These are phyloP conservation scores for Peribatodes rhomboidaria DNA, from an alignment of 2,888 invertebrate genomes.

Conservation along the genomic window DNA sequence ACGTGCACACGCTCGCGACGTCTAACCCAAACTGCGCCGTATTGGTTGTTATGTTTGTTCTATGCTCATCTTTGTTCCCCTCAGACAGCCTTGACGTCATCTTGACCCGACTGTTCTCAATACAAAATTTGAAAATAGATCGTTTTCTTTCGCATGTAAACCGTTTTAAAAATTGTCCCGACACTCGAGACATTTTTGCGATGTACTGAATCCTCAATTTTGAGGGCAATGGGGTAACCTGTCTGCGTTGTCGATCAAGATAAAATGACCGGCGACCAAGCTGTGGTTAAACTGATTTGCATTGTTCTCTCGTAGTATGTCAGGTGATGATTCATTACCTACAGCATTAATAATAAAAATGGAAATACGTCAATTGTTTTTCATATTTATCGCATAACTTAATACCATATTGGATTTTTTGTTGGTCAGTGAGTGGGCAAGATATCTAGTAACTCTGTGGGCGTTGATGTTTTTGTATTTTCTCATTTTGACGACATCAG, in stretches of 20 bases:
- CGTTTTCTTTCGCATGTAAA: slow-evolving; percentile 47
- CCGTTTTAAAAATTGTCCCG: slow-evolving; percentile 49
- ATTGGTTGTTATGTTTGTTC: slow-evolving; percentile 49
- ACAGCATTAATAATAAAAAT: not conserved
- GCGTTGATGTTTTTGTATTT: slow-evolving; percentile 3
- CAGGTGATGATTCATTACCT: slow-evolving; percentile 19
- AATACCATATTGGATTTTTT: not conserved
- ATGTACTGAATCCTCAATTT: slow-evolving; percentile 32
- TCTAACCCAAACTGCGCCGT: slow-evolving; percentile 50
- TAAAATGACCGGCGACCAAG: slow-evolving; percentile 44
- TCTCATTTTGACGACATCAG: not conserved
- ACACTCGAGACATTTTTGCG: slow-evolving; percentile 43
- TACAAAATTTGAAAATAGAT: slow-evolving; percentile 57
- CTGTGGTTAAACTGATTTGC: slow-evolving; percentile 8
- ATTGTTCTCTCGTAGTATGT: slow-evolving; percentile 7
- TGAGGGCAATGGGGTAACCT: slow-evolving; percentile 40
- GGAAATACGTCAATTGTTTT: slow-evolving; percentile 24
- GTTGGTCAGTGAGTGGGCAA: not conserved
- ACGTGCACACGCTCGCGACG: slow-evolving; percentile 32
- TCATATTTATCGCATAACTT: slow-evolving; percentile 10
- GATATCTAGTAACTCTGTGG: slow-evolving; percentile 1
- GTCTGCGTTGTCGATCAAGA: slow-evolving; percentile 54
- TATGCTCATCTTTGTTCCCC: slow-evolving; percentile 51
- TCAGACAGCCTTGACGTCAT: slow-evolving; percentile 60
- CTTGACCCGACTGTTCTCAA: slow-evolving; percentile 58